Base-by-base conservation (phyloP, 2,888 invertebrate species). In the Drosophila kokeensis region DNA sequence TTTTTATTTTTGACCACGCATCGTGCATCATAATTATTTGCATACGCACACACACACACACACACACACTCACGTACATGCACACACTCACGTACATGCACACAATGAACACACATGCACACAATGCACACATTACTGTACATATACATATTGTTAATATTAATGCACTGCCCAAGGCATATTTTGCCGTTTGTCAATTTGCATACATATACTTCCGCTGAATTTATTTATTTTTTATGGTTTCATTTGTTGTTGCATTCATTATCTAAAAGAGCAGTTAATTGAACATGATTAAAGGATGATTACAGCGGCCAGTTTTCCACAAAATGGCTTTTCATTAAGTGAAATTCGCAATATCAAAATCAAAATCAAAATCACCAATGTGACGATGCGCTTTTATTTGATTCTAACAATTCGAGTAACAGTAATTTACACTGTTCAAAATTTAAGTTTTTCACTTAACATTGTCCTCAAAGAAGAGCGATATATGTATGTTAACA, bases 191-290 rank as follows among this genome's bases (percentile, higher is more conserved):
- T 58, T 65, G 72, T 74, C 62, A 65, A 52, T 60, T 66, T 63
- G 61, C 69, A 58, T 67, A 61, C 54, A 58, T 52, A 30, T 55
- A 59, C 55, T 50, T 55, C 30, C 63, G 49, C 30, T 45, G 27
- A 54, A 7, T 49, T 63, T 63, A 32, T 64, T 32, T 40, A 36
- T 36, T 52, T 55, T 62, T 63, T 48, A 27, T 38, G 36, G 24
- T n/a, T 29, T n/a, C 34, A 21, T n/a, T 52, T 57, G 36, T 24
- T 64, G n/a, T 66, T 42, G 54, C 38, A 49, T 60, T 55, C 27
- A 55, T 66, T 78, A 78, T 80, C 79, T 79, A 82, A 80, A 79
- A 78, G 68, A 60, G 70, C 82, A 80, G 79, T 80, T 80, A 82
- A 80, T 82, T 80, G 74, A 82, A 80, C 79, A 82, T 74, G 81